Percentiles rank a stretch among this genome's conserved stretches.
Evolutionary conservation across 2,113 vertebrate genomes (phyloP).

Genomic region (Forbesichthys papilliferus): DNA sequence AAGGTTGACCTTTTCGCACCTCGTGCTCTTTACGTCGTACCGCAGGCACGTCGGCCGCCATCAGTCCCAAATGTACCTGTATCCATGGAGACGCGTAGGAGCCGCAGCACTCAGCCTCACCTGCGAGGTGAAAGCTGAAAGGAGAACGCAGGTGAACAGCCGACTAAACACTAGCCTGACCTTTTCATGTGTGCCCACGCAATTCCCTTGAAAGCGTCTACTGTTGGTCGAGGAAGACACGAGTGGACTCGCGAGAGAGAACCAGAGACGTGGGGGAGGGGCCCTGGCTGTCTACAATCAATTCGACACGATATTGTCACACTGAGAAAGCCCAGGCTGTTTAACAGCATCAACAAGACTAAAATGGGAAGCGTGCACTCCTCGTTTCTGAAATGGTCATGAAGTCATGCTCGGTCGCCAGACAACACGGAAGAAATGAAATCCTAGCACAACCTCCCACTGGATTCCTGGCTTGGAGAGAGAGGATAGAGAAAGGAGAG

Average conservation of each 20-base stretch:
- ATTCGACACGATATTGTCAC: slow-evolving; percentile 14
- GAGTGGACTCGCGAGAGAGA: neutral
- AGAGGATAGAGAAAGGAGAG: neutral
- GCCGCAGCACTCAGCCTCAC: neutral
- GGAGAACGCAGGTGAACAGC: slow-evolving; percentile 1
- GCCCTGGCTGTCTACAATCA: slow-evolving; percentile 10
- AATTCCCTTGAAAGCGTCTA: neutral
- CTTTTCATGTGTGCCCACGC: neutral
- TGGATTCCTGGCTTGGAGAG: slow-evolving; percentile 26
- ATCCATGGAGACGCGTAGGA: slow-evolving; percentile 32
- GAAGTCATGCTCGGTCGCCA: slow-evolving; percentile 39
- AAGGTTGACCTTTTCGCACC: slow-evolving; percentile 38
- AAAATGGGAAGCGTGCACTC: slow-evolving; percentile 2
- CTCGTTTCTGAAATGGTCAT: slow-evolving; percentile 30
- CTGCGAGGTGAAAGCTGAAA: neutral
- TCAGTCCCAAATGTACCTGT: slow-evolving; percentile 16
- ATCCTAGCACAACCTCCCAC: slow-evolving; percentile 23
- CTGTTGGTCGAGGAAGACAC: neutral
- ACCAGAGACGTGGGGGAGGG: neutral
- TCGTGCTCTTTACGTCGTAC: slow-evolving; percentile 12
- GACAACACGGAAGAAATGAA: neutral
- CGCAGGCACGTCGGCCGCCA: neutral
- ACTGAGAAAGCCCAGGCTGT: slow-evolving; percentile 27
- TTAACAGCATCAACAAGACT: slow-evolving; percentile 2
- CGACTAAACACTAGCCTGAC: slow-evolving; percentile 10